Evolutionary conservation across 1,140 invertebrate species (phyloP).

Genomic region (Drosophila tropicalis): DNA sequence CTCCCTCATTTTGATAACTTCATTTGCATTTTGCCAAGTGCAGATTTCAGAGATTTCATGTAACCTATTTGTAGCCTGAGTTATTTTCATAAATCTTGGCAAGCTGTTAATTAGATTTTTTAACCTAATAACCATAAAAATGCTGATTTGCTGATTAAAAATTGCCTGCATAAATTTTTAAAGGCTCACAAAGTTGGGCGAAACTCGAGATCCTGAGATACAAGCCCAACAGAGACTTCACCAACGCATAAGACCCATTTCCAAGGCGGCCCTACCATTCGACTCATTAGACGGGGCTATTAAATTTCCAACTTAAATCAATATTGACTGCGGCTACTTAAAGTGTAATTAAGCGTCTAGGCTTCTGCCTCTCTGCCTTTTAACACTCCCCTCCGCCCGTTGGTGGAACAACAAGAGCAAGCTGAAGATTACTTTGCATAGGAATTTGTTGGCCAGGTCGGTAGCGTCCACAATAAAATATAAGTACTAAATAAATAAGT

Average conservation of each 20-base stretch:
- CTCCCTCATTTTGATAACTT: slow-evolving; percentile 17
- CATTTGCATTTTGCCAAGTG: slow-evolving; percentile 20
- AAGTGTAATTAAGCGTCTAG: slow-evolving; percentile 68
- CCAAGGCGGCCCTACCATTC: not conserved
- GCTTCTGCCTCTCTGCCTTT: not conserved
- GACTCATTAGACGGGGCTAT: slow-evolving; percentile 51
- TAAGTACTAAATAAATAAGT: slow-evolving; percentile 58
- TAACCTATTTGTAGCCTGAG: slow-evolving; percentile 27
- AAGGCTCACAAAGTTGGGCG: slow-evolving; percentile 10
- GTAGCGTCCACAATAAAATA: slow-evolving; percentile 57
- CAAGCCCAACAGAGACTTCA: too few relatives aligned
- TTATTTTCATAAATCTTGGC: slow-evolving; percentile 50
- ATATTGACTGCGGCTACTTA: slow-evolving; percentile 74
- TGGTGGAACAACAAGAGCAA: not conserved
- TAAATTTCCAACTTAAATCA: slow-evolving; percentile 62
- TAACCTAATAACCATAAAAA: slow-evolving; percentile 30
- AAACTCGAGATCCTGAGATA: slow-evolving; percentile 24
- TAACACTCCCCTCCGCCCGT: not conserved
- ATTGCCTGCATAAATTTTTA: slow-evolving; percentile 32
- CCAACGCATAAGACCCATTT: not conserved
- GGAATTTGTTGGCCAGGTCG: slow-evolving; percentile 39
- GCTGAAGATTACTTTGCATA: slow-evolving; percentile 55
- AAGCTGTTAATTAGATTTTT: slow-evolving; percentile 52
- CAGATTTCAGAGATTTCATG: slow-evolving; percentile 2
- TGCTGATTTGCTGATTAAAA: slow-evolving; percentile 33